A percentile compares a stretch with the other conserved stretches of the same genome.
Evolutionary conservation across 2,113 vertebrate species (phyloP).

Genomic region (Mus pahari): DNA sequence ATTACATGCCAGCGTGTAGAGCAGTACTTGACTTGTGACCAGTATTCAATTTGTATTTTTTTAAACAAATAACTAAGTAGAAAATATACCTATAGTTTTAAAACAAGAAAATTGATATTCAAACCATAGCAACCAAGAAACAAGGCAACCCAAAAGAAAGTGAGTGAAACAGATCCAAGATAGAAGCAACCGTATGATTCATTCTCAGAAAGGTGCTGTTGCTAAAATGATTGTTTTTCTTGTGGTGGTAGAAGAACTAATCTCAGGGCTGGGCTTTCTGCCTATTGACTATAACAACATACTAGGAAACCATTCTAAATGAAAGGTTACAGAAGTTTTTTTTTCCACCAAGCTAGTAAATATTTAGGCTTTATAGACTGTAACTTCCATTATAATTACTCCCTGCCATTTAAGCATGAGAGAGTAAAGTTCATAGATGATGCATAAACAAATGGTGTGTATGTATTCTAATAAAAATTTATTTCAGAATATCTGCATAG

Average conservation of each 20-base stretch:
- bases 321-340: background rate
- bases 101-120: background rate
- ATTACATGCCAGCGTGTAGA: background rate
- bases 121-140: background rate
- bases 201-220: background rate
- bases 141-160: background rate
- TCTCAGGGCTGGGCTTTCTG: background rate
- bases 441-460: background rate
- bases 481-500: background rate
- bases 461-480: slow-evolving; percentile 12
- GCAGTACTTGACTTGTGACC: background rate
- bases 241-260: background rate
- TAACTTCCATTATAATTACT: background rate
- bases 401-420: background rate
- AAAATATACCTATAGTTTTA: background rate
- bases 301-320: background rate
- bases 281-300: background rate
- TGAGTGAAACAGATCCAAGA: background rate
- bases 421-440: background rate
- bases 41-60: background rate
- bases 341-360: background rate
- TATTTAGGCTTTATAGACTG: background rate
- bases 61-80: slow-evolving; percentile 19
- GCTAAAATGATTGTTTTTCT: background rate
- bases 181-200: background rate